These are phyloP conservation scores for Pachycephus smyrnensis DNA, from an alignment of 2,888 invertebrate genomes.

Conservation along the genomic window DNA sequence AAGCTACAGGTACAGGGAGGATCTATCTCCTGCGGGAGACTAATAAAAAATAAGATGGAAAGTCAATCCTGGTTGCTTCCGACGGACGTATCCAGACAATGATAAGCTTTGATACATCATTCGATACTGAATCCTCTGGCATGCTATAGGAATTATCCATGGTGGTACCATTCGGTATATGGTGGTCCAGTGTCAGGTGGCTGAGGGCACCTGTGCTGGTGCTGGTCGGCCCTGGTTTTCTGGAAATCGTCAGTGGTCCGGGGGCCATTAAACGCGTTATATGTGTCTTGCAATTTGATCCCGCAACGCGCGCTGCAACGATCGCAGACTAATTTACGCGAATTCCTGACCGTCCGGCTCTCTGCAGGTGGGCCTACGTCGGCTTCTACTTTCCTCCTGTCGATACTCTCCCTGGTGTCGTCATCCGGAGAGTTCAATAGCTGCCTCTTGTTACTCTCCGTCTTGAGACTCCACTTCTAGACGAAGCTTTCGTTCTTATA, in stretches of 20 bases:
- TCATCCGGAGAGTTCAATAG: slow-evolving; percentile 1
- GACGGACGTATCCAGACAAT: slow-evolving; percentile 8
- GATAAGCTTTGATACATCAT: slow-evolving; percentile 12
- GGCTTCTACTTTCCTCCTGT: slow-evolving; percentile 3
- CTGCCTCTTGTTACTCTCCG: background rate
- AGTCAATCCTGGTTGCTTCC: background rate
- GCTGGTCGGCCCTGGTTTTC: slow-evolving; percentile 56
- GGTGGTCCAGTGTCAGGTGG: background rate
- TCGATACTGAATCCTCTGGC: slow-evolving; percentile 15
- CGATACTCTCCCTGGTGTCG: background rate
- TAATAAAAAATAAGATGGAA: background rate
- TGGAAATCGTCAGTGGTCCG: slow-evolving; percentile 60
- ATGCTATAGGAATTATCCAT: background rate
- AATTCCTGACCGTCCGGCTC: slow-evolving; percentile 50
- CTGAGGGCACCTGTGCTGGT: background rate
- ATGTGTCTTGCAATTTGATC: slow-evolving; percentile 62
- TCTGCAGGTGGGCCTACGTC: slow-evolving; percentile 40
- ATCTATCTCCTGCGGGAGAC: background rate
- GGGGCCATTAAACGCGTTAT: slow-evolving; percentile 61
- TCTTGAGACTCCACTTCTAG: background rate
- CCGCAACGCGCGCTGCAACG: slow-evolving; percentile 49
- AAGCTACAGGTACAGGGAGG: slow-evolving; percentile 16
- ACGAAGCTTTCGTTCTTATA: background rate
- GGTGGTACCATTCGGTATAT: background rate
- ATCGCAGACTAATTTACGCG: slow-evolving; percentile 57